Conservation (phyloP, 2,113 vertebrate species). For the Calidris pugnax region DNA sequence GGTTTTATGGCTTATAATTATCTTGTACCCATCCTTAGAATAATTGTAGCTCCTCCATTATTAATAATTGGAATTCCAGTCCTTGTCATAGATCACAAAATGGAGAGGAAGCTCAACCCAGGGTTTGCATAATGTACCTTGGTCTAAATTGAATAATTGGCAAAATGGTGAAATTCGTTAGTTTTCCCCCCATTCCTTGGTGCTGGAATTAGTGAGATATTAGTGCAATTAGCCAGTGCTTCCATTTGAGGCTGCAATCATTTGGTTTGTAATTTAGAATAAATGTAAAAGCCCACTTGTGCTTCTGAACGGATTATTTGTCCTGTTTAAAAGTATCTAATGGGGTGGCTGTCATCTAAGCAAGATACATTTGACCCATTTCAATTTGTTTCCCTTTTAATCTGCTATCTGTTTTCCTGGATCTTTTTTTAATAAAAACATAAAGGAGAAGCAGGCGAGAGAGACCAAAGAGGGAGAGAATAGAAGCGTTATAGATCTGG, state of each 20-base stretch:
- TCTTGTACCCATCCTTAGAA: constrained; percentile 64
- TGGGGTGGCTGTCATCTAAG: constrained; percentile 62
- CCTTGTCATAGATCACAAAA: constrained; percentile 51
- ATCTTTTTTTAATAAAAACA: constrained; percentile 61
- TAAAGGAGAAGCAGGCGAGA: constrained; percentile 7
- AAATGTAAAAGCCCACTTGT: constrained; percentile 72
- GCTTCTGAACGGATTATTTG: constrained; percentile 65
- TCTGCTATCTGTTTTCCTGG: constrained; percentile 49
- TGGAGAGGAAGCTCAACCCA: constrained; percentile 38
- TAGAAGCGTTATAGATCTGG: constrained; percentile 43
- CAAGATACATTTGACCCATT: constrained; percentile 59
- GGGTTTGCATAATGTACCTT: constrained; percentile 42
- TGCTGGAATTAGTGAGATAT: constrained; percentile 74
- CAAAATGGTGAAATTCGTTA: constrained; percentile 42
- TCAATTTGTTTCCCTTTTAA: constrained; percentile 74
- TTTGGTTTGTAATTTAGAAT: constrained; percentile 74
- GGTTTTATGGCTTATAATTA: constrained; percentile 77
- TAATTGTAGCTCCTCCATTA: constrained; percentile 69
- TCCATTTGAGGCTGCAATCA: constrained; percentile 69
- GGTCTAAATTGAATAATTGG: constrained; percentile 55
- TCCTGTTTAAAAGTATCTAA: constrained; percentile 73
- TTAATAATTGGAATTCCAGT: constrained; percentile 74
- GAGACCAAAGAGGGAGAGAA: constrained; percentile 31
- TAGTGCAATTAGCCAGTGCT: constrained; percentile 72
- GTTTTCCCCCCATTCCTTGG: constrained; percentile 6